Evolutionary conservation across 2,888 invertebrate genomes (phyloP).

Genomic region (Polyploca ridens): DNA sequence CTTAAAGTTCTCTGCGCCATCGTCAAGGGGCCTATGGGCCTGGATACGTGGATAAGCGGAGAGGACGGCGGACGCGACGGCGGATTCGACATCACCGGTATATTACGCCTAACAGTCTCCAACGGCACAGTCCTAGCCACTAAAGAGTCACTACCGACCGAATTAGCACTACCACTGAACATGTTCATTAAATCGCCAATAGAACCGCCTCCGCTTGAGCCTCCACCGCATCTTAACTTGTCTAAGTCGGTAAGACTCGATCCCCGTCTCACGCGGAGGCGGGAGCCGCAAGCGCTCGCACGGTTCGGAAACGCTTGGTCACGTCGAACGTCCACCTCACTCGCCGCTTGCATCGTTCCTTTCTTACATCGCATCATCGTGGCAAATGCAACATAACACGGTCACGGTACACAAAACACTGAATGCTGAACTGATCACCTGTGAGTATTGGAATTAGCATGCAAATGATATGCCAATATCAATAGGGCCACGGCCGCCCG

Average conservation of each 20-base stretch:
- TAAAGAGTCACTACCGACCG: slow-evolving; percentile 88
- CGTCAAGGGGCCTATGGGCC: slow-evolving; percentile 84
- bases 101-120: slow-evolving; percentile 86
- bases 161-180: slow-evolving; percentile 89
- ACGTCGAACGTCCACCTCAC: slow-evolving; percentile 77
- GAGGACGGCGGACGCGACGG: slow-evolving; percentile 70
- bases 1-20: slow-evolving; percentile 88
- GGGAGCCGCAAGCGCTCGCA: slow-evolving; percentile 73
- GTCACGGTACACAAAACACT: slow-evolving; percentile 57
- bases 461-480: slow-evolving; percentile 74
- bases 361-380: slow-evolving; percentile 74
- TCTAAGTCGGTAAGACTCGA: slow-evolving; percentile 90
- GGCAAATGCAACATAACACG: slow-evolving; percentile 49
- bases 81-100: slow-evolving; percentile 77
- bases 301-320: slow-evolving; percentile 83
- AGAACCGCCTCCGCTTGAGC: slow-evolving; percentile 84
- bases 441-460: slow-evolving; percentile 69
- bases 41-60: slow-evolving; percentile 71
- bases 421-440: slow-evolving; percentile 56
- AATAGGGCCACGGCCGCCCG: slow-evolving; percentile 82
- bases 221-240: slow-evolving; percentile 81
- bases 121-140: slow-evolving; percentile 89
- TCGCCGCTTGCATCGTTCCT: slow-evolving; percentile 63
- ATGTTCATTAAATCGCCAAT: slow-evolving; percentile 93
- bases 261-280: slow-evolving; percentile 87